These are phyloP conservation scores for Chrysolina haemoptera DNA, from an alignment of 2,888 invertebrate genomes.

Conservation along the genomic window DNA sequence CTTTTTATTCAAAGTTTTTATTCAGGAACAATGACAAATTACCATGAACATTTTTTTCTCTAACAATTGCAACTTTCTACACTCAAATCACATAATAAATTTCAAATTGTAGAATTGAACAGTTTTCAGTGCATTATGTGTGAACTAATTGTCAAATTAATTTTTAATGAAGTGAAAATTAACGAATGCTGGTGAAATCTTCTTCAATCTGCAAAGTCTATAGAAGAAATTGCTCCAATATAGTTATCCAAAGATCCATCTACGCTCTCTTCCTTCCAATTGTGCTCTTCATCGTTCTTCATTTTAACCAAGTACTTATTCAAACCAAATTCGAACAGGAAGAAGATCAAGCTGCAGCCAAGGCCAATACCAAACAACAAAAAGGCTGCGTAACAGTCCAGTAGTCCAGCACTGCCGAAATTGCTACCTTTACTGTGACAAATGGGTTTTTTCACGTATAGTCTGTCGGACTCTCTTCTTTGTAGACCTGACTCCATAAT, in stretches of 20 bases:
- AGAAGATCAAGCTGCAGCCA: constrained; percentile 37
- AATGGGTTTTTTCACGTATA: constrained; percentile 75
- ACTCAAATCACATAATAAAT: too few relatives aligned
- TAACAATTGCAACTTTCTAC: too few relatives aligned
- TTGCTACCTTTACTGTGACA: constrained; percentile 74
- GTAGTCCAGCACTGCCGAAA: constrained; percentile 76
- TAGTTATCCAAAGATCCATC: neutral
- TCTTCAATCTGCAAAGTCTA: neutral
- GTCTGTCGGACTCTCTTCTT: constrained; percentile 71
- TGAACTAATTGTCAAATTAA: too few relatives aligned
- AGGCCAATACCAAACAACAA: constrained; percentile 57
- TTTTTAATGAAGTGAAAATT: too few relatives aligned
- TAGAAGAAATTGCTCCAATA: neutral
- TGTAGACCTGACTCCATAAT: constrained; percentile 76
- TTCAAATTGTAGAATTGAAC: too few relatives aligned
- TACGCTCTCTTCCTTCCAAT: neutral
- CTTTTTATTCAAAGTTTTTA: too few relatives aligned
- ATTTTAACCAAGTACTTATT: constrained; percentile 19
- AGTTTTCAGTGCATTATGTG: too few relatives aligned
- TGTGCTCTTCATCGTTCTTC: neutral
- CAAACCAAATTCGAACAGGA: constrained; percentile 41
- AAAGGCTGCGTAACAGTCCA: constrained; percentile 73
- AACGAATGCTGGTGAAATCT: neutral
- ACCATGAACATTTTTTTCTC: too few relatives aligned
- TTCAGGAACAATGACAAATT: too few relatives aligned